Base-by-base conservation (phyloP, 2,113 vertebrate genomes). In the Pleuronectes platessa region DNA sequence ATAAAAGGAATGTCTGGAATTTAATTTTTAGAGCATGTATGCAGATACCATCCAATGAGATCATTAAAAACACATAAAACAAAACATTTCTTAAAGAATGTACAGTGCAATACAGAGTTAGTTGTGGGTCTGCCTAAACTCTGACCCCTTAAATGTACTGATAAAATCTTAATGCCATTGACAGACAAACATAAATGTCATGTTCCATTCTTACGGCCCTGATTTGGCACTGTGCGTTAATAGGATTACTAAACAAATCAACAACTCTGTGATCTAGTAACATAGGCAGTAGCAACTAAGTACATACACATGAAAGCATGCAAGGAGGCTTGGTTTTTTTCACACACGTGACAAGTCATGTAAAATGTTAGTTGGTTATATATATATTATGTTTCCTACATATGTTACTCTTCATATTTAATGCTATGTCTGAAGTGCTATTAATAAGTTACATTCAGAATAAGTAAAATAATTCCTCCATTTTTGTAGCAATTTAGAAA, bases 391-490 rank as follows among this genome's bases (percentile, higher is more conserved):
- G 23, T 78, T 76, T 66, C 37, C 62, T 84, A 84, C 61, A 59
- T 73, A 20, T 78, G 63, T 86, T 74, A 74, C 24, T 74, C 58
- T 78, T 74, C 21, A 75, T 81, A 78, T 74, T 81, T 79, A 87
- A 90, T 72, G 75, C 68, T 81, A 87, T 79, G 55, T 71, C 78
- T 83, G 74, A 68, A 71, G 68, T 87, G 85, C 82, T 88, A 86
- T 83, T 83, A 90, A 88, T 88, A 87, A 89, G 74, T 90, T 93
- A 91, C 89, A 91, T 90, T 92, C 85, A 88, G 86, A 76, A 81
- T 90, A 89, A 78, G 87, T 90, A 89, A 92, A 93, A 92, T 92
- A 88, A 91, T 85, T 90, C 79, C 77, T 88, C 74, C 84, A n/a
- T 91, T 91, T 91, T 83, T 83, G 74, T 86, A 82, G 78, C 76